Percentiles rank a stretch among this genome's conserved stretches.
Evolutionary conservation across 2,113 vertebrate genomes (phyloP).

Genomic region (Aspiorhynchus laticeps): DNA sequence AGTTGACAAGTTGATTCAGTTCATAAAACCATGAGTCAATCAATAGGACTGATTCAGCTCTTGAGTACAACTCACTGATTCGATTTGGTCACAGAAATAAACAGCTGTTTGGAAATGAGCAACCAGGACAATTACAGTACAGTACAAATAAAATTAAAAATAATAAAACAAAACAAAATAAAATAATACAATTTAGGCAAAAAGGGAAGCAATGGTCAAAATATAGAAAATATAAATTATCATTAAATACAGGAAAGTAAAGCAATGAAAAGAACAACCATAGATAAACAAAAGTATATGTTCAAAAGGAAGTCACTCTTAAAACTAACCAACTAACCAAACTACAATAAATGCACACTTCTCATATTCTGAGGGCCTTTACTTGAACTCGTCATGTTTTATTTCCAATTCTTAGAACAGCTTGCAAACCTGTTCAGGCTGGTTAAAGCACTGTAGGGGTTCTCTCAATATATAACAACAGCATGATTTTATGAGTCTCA

Average conservation of each 20-base stretch:
- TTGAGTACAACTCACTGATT: no score
- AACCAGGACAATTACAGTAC: no score
- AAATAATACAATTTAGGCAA: neutral
- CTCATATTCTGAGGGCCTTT: neutral
- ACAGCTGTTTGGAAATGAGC: no score
- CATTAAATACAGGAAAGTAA: neutral
- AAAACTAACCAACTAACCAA: neutral
- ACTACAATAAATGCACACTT: neutral
- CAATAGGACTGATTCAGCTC: no score
- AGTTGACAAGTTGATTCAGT: no score
- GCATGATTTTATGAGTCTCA: conserved; percentile 75
- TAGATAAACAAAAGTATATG: neutral
- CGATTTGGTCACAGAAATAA: no score
- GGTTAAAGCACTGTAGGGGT: conserved; percentile 59
- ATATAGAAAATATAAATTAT: neutral
- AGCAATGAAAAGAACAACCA: neutral
- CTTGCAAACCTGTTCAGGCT: conserved; percentile 38
- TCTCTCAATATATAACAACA: conserved; percentile 63
- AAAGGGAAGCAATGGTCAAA: neutral
- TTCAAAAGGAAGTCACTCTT: neutral
- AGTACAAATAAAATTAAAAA: no score
- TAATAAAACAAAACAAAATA: neutral
- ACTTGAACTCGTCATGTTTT: neutral
- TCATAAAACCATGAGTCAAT: no score
- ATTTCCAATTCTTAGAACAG: conserved; percentile 28